Evolutionary conservation across 1,140 invertebrate genomes (phyloP), one percentile per base, ranked within the genome.

Genomic region (Helicorthomorpha holstii): DNA sequence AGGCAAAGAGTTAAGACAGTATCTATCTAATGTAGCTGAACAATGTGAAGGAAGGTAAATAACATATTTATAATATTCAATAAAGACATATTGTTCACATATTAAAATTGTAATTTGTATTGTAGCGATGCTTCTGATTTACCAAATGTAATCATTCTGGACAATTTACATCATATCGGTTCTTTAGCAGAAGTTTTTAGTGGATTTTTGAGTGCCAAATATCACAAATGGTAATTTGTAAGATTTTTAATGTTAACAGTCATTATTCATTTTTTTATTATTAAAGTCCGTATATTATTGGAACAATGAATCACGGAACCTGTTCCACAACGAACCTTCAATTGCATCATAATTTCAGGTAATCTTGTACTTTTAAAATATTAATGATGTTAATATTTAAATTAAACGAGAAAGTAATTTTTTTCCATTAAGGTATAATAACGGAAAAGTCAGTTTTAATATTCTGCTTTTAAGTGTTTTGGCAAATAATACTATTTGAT

Each of bases 221-320:
- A 87, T 59, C 67, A 69, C 54, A 69, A 69, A 57, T 69, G 70
- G 69, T 70, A 58, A 55, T 43, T 34, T n/a, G n/a, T n/a, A n/a
- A n/a, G n/a, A n/a, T n/a, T n/a, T n/a, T n/a, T n/a, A n/a, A n/a
- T n/a, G n/a, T n/a, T n/a, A n/a, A n/a, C n/a, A n/a, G n/a, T n/a
- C n/a, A n/a, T n/a, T n/a, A n/a, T n/a, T n/a, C n/a, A n/a, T n/a
- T n/a, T n/a, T n/a, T n/a, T n/a, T n/a, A n/a, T n/a, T 45, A 51
- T 62, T 61, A 24, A 52, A 72, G 69, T 54, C 73, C 73, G 14
- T 74, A 72, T 49, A 82, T 85, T 16, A 83, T 83, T 64, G 83
- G 91, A 50, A 97, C 91, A 41, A 95, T 96, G 86, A 94, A 89
- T 51, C 91, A 96, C 67, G 82, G 88, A 1, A 89, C 86, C 1